Percentiles rank a stretch among this genome's conserved stretches.
These are phyloP conservation scores for Cheiracanthium punctorium DNA, from an alignment of 2,888 invertebrate genomes.

Conservation along the genomic window DNA sequence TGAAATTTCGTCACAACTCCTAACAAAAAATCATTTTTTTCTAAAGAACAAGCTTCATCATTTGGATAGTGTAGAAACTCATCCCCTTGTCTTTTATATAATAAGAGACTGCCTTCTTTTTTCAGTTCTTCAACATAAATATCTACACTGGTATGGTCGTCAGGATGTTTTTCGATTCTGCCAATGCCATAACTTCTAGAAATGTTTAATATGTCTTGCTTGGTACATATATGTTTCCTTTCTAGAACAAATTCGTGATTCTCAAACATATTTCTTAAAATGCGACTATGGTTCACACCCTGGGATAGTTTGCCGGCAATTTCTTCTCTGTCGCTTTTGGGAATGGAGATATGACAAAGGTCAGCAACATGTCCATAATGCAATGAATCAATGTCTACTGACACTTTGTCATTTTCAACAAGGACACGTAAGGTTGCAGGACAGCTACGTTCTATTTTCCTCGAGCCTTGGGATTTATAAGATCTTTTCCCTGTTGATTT, in stretches of 20 bases:
- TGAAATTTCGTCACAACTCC: conserved; percentile 16
- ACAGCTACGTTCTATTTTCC: background rate
- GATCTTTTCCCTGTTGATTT: background rate
- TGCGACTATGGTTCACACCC: background rate
- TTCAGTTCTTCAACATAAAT: background rate
- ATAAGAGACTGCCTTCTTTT: background rate
- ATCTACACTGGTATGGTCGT: background rate
- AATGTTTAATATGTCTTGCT: background rate
- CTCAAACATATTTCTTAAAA: background rate
- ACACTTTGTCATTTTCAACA: background rate
- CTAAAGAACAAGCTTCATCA: background rate
- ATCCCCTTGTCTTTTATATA: background rate
- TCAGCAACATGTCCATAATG: background rate
- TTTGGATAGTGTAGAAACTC: background rate
- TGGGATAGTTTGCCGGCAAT: background rate
- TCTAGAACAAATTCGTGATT: background rate
- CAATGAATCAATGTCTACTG: background rate
- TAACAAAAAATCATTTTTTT: conserved; percentile 20
- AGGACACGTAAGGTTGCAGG: background rate
- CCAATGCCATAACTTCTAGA: background rate
- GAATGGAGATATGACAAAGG: background rate
- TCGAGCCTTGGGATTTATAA: background rate
- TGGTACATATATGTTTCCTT: background rate
- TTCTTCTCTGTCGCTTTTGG: background rate
- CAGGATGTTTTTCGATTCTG: background rate